Evolutionary conservation across 1,140 invertebrate genomes (phyloP), one percentile per base, ranked within the genome.

Genomic region (Meloidogyne hapla): DNA sequence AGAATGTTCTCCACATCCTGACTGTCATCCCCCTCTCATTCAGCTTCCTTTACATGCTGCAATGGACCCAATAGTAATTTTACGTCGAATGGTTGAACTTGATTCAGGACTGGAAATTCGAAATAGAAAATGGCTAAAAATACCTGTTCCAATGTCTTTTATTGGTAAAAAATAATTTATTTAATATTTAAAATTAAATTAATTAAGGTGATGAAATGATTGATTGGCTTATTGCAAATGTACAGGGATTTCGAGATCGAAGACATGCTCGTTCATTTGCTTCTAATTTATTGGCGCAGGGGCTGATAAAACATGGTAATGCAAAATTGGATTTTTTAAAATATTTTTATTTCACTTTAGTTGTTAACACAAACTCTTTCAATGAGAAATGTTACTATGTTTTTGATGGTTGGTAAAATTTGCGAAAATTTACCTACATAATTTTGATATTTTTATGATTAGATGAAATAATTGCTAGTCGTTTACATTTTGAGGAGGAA

Each of bases 331-430:
- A 45, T 40, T n/a, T 33, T 9, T 33, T 48, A 0, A 1, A 71
- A 18, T 71, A 28, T 72, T 63, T 69, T 69, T 15, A 4, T 4
- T 69, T 70, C 28, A n/a, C n/a, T n/a, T n/a, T n/a, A 73, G 96
- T 95, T 21, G 95, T 99, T 48, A 98, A 98, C 88, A 98, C 99
- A 89, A 92, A 95, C 74, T 96, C 94, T 67, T 99, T 99, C 89
- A 96, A 94, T 15, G 96, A 99, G 89, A 95, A 99, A 88, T 98
- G 96, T 88, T 99, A 99, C 88, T 99, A 99, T 88, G 92, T 96
- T 80, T 96, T 98, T 61, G 82, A 80, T 40, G 79, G 79, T 83
- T 5, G 66, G 9, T 25, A 28, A 13, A 77, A 77, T 76, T 62
- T 15, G 5, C 4, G 23, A 15, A 21, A 5, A 61, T 63, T 74